phyloP scores from a whole-genome alignment of 2,888 invertebrate species.

The Aproaerema taeniolella region DNA sequence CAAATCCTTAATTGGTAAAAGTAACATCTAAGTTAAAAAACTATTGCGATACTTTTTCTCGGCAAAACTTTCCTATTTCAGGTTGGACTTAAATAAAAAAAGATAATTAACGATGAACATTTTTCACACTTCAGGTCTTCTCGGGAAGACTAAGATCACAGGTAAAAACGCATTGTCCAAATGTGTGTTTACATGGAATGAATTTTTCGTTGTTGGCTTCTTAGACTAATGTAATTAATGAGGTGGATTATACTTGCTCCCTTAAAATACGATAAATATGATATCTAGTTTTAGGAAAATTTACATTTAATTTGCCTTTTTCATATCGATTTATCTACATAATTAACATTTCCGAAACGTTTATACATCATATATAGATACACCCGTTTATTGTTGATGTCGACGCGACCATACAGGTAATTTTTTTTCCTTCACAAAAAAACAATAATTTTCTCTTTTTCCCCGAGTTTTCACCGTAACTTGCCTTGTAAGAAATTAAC shows the following conservation, averaged over 20 bases:
- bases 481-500: slow-evolving; percentile 7
- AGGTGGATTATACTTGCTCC: no score
- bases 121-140: slow-evolving; percentile 79
- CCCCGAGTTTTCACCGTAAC: no score
- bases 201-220: slow-evolving; percentile 42
- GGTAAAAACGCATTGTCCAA: slow-evolving; percentile 60
- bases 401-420: no score
- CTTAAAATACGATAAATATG: no score
- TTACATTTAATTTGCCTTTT: no score
- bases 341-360: no score
- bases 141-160: slow-evolving; percentile 79
- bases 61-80: slow-evolving; percentile 74
- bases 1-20: slow-evolving; percentile 51
- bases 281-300: no score
- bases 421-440: no score
- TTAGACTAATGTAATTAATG: slow-evolving; percentile 42
- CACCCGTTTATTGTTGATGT: no score
- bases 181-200: slow-evolving; percentile 65
- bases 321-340: no score
- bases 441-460: no score
- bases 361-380: no score
- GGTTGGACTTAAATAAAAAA: slow-evolving; percentile 66
- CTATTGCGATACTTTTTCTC: slow-evolving; percentile 62
- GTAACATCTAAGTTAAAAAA: slow-evolving; percentile 34
- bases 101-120: slow-evolving; percentile 73